Base-by-base conservation (phyloP, 2,113 vertebrate genomes). In the Hippocampus mohnikei region DNA sequence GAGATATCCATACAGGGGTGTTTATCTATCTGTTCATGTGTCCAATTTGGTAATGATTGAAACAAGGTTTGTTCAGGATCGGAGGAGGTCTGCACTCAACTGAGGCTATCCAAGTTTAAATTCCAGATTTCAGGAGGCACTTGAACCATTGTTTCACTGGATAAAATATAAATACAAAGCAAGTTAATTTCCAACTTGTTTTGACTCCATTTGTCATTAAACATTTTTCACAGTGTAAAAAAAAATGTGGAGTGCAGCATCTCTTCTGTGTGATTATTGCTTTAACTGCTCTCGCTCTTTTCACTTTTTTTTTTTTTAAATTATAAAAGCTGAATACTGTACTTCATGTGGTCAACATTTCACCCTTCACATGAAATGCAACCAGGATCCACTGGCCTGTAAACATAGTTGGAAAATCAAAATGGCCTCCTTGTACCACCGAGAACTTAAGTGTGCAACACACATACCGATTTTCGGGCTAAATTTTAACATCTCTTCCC, bases 351-450 rank as follows among this genome's bases (percentile, higher is more conserved):
- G 55, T 61, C 69, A 76, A 76, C 71, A 25, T 67, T 75, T 67
- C 73, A 40, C 75, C 65, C 50, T 74, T 78, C 48, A 61, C 61
- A 78, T 72, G 21, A 67, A 75, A 77, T 52, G 44, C 50, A 56
- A 78, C 27, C 65, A 52, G 46, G 46, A 40, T 20, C 27, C 33
- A 33, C 48, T 67, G 27, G 48, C 27, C 33, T 40, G 27, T 23
- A 53, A 53, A 67, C 16, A 13, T 50, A 37, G 27, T 82, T 78
- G 78, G 69, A 81, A 83, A 62, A 65, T 63, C 65, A 81, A 78
- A 77, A 82, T 66, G 71, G 76, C 78, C 65, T 77, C 70, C 46
- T 73, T 75, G 61, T 73, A 63, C 23, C 76, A 72, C 74, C 67
- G 75, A 78, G 72, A 13, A 59, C 0, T 59, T 13, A 59, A 29